Conservation (phyloP, 2,113 vertebrate genomes). For the Engraulis encrasicolus region DNA sequence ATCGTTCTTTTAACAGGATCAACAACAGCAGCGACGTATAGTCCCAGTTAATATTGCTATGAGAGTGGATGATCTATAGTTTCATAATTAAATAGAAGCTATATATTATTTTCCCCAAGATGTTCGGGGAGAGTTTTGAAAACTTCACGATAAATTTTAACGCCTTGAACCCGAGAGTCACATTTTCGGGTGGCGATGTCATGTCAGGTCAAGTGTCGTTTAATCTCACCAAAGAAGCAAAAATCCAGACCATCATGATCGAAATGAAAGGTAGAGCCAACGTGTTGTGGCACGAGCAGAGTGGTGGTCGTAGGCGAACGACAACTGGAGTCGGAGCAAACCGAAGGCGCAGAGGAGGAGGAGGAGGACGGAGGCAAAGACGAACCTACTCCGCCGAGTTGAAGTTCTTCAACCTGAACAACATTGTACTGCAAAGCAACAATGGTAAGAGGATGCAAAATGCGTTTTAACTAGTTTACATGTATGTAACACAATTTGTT, state of each 20-base stretch:
- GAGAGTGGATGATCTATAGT: not conserved
- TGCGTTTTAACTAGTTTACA: too few relatives aligned
- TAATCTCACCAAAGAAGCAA: slow-evolving; percentile 46
- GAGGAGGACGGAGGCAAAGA: accelerated
- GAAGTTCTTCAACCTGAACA: slow-evolving; percentile 39
- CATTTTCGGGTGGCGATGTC: slow-evolving; percentile 39
- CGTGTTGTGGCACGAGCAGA: slow-evolving; percentile 48
- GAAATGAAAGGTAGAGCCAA: slow-evolving; percentile 16
- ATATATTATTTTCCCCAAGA: slow-evolving; percentile 8
- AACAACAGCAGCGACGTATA: too few relatives aligned
- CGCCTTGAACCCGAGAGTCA: not conserved
- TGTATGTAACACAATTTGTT: too few relatives aligned
- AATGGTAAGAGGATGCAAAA: slow-evolving; percentile 21
- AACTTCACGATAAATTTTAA: slow-evolving; percentile 54
- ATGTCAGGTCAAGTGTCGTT: slow-evolving; percentile 57
- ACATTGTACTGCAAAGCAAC: slow-evolving; percentile 31
- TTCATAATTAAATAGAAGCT: not conserved
- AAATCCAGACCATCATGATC: slow-evolving; percentile 44
- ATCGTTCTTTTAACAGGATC: not conserved
- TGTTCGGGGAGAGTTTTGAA: slow-evolving; percentile 49
- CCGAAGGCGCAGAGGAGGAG: not conserved
- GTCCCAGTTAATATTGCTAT: too few relatives aligned
- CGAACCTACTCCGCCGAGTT: not conserved
- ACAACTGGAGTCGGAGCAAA: not conserved
- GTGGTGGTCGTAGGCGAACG: not conserved